These are phyloP conservation scores for Achroia grisella DNA, from an alignment of 1,140 invertebrate genomes.

Conservation along the genomic window DNA sequence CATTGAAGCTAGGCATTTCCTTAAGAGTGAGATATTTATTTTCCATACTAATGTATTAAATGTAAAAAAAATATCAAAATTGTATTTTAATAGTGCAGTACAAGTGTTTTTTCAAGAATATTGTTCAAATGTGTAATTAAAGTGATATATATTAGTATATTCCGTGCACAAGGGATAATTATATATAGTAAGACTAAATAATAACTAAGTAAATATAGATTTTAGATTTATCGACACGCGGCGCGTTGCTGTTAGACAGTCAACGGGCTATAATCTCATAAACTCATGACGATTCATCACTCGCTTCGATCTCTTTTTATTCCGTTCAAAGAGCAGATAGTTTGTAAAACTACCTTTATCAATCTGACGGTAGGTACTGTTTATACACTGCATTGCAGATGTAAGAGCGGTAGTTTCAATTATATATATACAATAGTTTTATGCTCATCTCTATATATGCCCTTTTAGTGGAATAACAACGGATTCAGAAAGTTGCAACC, in stretches of 20 bases:
- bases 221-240: not conserved
- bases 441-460: no score
- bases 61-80: constrained; percentile 6
- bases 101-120: constrained; percentile 26
- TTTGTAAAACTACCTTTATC: no score
- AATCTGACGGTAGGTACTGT: no score
- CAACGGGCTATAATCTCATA: not conserved
- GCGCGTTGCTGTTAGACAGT: not conserved
- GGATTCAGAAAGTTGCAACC: no score
- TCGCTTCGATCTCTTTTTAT: not conserved
- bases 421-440: no score
- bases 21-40: constrained; percentile 61
- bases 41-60: constrained; percentile 31
- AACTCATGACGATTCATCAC: no score
- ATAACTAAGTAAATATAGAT: constrained; percentile 3
- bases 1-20: constrained; percentile 31
- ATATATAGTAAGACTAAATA: constrained; percentile 13
- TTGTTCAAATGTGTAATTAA: constrained; percentile 12
- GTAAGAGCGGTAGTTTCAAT: no score
- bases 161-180: constrained; percentile 25
- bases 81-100: constrained; percentile 47
- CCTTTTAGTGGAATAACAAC: no score
- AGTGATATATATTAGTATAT: constrained; percentile 16
- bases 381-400: no score
- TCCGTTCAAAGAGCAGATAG: not conserved